Percentiles rank a stretch among this genome's conserved stretches.
Conservation (phyloP, 2,888 invertebrate genomes). For the Willowsia nigromaculata region DNA sequence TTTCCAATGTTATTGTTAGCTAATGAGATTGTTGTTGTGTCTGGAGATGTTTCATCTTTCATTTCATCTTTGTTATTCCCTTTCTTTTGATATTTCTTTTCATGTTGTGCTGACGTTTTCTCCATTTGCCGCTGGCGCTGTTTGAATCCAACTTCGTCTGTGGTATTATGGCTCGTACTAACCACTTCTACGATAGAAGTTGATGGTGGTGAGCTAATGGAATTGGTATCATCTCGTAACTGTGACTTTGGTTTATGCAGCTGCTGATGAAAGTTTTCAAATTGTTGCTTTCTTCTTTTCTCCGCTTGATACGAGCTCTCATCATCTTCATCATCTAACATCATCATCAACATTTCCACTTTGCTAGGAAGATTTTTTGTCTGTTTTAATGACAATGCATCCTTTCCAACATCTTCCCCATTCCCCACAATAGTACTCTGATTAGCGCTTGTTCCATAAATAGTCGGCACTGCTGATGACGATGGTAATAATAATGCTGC, state of each 20-base stretch:
- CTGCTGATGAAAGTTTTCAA: slow-evolving; percentile 40
- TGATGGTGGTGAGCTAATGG: slow-evolving; percentile 52
- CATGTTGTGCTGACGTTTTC: neutral
- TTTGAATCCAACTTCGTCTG: slow-evolving; percentile 6
- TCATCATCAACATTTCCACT: slow-evolving; percentile 54
- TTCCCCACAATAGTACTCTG: neutral
- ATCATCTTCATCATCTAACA: slow-evolving; percentile 54
- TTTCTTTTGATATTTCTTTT: slow-evolving; percentile 24
- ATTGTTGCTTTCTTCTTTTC: slow-evolving; percentile 53
- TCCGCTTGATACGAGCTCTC: slow-evolving; percentile 44
- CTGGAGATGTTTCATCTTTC: slow-evolving; percentile 42
- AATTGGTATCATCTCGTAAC: slow-evolving; percentile 26
- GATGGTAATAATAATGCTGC: neutral
- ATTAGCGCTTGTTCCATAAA: neutral
- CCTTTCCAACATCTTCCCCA: slow-evolving; percentile 5
- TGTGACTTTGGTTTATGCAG: slow-evolving; percentile 43
- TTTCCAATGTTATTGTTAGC: neutral
- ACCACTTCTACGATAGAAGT: neutral
- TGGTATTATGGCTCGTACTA: slow-evolving; percentile 14
- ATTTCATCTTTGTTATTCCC: neutral
- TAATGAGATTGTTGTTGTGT: slow-evolving; percentile 42
- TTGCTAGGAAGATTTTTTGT: neutral
- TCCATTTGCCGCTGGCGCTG: slow-evolving; percentile 32
- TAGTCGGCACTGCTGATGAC: neutral
- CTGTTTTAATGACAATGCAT: neutral